Base-by-base conservation (phyloP, 1,140 invertebrate species). In the Lucilia cuprina region DNA sequence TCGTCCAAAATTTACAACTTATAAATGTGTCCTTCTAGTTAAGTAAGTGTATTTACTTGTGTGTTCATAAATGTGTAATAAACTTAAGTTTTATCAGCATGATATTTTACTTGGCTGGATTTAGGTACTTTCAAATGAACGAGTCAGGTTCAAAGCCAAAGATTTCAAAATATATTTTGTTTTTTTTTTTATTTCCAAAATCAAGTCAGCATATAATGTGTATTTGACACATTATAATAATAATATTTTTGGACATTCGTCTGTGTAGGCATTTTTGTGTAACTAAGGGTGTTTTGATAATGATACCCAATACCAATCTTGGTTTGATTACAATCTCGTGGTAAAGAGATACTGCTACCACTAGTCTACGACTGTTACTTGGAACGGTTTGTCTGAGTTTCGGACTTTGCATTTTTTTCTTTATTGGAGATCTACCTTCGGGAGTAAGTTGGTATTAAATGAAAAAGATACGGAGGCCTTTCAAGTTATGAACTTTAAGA, bases 191-290 rank as follows among this genome's bases (percentile, higher is more conserved):
- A n/a, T 70, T 70, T 25, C 87, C 82, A 86, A 88, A 88, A 88
- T 86, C 83, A 86, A 86, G 87, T 88, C 88, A 89, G 86, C 85
- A 87, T 86, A 88, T 88, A 88, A 89, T 70, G 10, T 88, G 88
- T 85, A 89, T 88, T 89, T 89, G 88, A 89, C 88, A 89, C 88
- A 89, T 89, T 89, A 89, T 89, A 89, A 89, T 89, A 88, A 89
- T 89, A 86, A 87, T 88, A 86, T 19, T 19, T 77, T 41, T 41
- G 75, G 75, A 41, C 41, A 34, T 25, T 12, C 70, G 41, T 55
- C 50, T 55, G 17, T 12, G 17, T 55, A n/a, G 10, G 12, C 7
- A 77, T 14, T 17, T 35, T 13, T 35, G 17, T 7, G 19, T 5
- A 77, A 34, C 5, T 14, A n/a, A 30, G 75, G 30, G 34, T 19